Evolutionary conservation across 2,888 invertebrate species (phyloP).

Genomic region (Dascillus cervinus): DNA sequence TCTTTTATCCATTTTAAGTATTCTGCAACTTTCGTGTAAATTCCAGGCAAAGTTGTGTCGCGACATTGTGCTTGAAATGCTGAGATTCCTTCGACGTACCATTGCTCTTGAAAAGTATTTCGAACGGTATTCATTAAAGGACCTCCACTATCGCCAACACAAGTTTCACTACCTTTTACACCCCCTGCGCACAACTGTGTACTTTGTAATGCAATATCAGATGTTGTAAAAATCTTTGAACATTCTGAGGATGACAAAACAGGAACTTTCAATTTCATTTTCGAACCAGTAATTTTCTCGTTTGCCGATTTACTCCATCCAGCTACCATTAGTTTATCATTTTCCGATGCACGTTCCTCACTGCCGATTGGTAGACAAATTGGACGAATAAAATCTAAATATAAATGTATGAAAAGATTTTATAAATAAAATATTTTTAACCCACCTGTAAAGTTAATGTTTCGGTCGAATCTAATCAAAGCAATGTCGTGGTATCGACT

Average conservation of each 20-base stretch:
- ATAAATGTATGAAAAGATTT: neutral
- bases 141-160: conserved; percentile 47
- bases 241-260: neutral
- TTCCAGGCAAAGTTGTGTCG: conserved; percentile 52
- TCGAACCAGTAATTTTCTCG: neutral
- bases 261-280: neutral
- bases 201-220: neutral
- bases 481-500: conserved; percentile 33
- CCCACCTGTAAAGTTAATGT: conserved; percentile 42
- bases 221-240: neutral
- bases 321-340: neutral
- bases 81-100: conserved; percentile 46
- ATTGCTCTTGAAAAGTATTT: conserved; percentile 33
- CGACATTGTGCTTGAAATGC: conserved; percentile 47
- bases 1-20: conserved; percentile 54
- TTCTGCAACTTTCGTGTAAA: conserved; percentile 53
- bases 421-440: neutral
- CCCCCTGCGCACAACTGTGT: conserved; percentile 56
- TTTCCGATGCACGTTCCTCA: neutral
- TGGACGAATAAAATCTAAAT: conserved; percentile 13
- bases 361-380: conserved; percentile 14
- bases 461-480: conserved; percentile 44
- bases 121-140: conserved; percentile 55
- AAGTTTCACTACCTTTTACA: conserved; percentile 55
- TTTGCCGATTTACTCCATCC: neutral